Conservation (phyloP, 2,113 vertebrate species). For the Sphyrna mokarran region DNA sequence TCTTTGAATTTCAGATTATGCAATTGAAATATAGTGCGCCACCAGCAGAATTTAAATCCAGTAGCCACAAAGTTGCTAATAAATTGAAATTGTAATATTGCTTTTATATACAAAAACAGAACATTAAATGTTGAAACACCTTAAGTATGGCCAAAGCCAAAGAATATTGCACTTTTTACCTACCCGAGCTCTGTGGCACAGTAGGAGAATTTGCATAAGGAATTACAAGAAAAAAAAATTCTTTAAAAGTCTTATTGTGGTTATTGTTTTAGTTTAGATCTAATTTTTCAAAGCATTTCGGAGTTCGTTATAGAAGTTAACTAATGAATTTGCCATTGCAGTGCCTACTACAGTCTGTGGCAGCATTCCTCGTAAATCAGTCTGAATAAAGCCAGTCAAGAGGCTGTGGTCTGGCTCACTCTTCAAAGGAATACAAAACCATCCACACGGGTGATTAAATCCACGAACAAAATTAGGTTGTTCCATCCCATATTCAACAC, state of each 20-base stretch:
- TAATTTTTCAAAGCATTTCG: slow-evolving; percentile 56
- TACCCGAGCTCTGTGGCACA: neutral
- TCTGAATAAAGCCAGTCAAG: slow-evolving; percentile 76
- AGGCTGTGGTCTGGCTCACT: slow-evolving; percentile 55
- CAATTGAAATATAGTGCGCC: neutral
- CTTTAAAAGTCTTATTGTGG: neutral
- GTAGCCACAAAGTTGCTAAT: neutral
- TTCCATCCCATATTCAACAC: slow-evolving; percentile 59
- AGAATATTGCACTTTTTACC: slow-evolving; percentile 8
- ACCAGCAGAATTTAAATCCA: neutral
- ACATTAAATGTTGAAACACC: neutral
- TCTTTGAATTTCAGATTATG: slow-evolving; percentile 21
- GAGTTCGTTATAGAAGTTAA: slow-evolving; percentile 68
- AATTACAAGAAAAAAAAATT: neutral
- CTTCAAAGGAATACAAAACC: slow-evolving; percentile 70
- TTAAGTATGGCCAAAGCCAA: neutral
- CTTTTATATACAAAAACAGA: neutral
- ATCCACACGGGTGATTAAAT: slow-evolving; percentile 76
- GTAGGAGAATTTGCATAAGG: neutral
- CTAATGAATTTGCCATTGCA: slow-evolving; percentile 68
- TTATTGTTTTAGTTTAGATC: neutral
- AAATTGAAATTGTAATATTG: neutral
- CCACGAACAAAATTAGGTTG: slow-evolving; percentile 64
- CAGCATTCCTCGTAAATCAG: slow-evolving; percentile 70
- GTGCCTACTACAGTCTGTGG: slow-evolving; percentile 70